Conservation (phyloP, 2,888 invertebrate genomes). For the Drosophila greeni region DNA sequence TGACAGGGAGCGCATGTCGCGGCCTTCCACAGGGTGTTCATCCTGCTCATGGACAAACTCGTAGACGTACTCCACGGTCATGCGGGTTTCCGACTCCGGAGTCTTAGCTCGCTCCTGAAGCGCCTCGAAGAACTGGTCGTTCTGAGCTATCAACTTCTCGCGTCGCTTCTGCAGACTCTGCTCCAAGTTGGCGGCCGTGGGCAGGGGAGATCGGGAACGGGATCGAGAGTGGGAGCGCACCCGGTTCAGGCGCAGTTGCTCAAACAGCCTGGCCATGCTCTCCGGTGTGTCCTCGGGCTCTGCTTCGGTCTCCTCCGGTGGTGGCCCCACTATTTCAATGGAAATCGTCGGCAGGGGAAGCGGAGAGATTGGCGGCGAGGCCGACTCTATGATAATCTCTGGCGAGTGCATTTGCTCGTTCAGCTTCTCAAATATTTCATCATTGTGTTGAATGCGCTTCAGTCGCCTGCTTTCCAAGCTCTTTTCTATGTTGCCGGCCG, state of each 20-base stretch:
- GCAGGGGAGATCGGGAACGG: slow-evolving; percentile 61
- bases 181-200: slow-evolving; percentile 59
- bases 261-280: slow-evolving; percentile 58
- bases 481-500: slow-evolving; percentile 62
- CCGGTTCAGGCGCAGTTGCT: slow-evolving; percentile 62
- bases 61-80: slow-evolving; percentile 55
- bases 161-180: slow-evolving; percentile 64
- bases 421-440: slow-evolving; percentile 52
- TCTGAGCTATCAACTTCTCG: slow-evolving; percentile 65
- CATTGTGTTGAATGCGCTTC: slow-evolving; percentile 60
- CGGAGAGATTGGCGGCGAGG: not conserved
- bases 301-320: slow-evolving; percentile 11
- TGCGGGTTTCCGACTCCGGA: slow-evolving; percentile 55
- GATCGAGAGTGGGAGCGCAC: slow-evolving; percentile 57
- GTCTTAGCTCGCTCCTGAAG: slow-evolving; percentile 55
- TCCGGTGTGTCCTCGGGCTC: slow-evolving; percentile 56
- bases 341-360: slow-evolving; percentile 36
- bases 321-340: slow-evolving; percentile 45
- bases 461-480: slow-evolving; percentile 54
- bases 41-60: slow-evolving; percentile 46
- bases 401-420: slow-evolving; percentile 29
- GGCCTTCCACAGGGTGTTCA: slow-evolving; percentile 10
- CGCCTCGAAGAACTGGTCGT: slow-evolving; percentile 62
- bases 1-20: slow-evolving; percentile 56
- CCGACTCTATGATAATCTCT: slow-evolving; percentile 12